Base-by-base conservation (phyloP, 2,888 invertebrate species). In the Tipula lateralis region DNA sequence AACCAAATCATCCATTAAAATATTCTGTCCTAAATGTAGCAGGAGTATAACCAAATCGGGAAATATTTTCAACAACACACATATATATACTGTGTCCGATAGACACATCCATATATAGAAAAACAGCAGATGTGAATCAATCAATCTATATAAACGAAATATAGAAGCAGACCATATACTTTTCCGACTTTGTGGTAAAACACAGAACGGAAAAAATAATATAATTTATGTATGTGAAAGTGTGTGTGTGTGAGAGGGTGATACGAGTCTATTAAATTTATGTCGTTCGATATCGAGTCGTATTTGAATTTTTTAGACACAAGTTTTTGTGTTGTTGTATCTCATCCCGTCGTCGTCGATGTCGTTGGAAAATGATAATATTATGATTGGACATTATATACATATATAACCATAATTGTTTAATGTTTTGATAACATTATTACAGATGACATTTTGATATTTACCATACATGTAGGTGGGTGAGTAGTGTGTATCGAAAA, bases 41-140 rank as follows among this genome's bases (percentile, higher is more conserved):
- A 66, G 24, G 24, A 66, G 66, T 24, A 66, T 24, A 24, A 66
- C 1, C 66, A 24, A 66, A 2, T 24, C 66, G 24, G 24, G 66
- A 66, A 66, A 24, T 66, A 66, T 66, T 24, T 66, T 66, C 16
- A 44, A 44, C 44, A n/a, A 5, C 44, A 44, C 44, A 44, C 12
- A 36, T 32, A n/a, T n/a, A 44, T 4, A 44, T 44, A 44, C 16
- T 16, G 44, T 36, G n/a, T 66, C 66, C 24, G 66, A 66, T 66
- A 66, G 24, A 66, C 24, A 50, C 44, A 44, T 39, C 9, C 39
- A 39, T 39, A 66, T 24, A 24, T 66, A 7, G 19, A 24, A 9
- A 66, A 66, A 66, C 66, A 66, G 66, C 66, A 66, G 66, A 66
- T 66, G 66, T 19, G 66, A 66, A 66, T 66, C 66, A 66, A 66